Evolutionary conservation across 2,888 invertebrate genomes (phyloP), one percentile per base, ranked within the genome.

Genomic region (Busseola fusca): DNA sequence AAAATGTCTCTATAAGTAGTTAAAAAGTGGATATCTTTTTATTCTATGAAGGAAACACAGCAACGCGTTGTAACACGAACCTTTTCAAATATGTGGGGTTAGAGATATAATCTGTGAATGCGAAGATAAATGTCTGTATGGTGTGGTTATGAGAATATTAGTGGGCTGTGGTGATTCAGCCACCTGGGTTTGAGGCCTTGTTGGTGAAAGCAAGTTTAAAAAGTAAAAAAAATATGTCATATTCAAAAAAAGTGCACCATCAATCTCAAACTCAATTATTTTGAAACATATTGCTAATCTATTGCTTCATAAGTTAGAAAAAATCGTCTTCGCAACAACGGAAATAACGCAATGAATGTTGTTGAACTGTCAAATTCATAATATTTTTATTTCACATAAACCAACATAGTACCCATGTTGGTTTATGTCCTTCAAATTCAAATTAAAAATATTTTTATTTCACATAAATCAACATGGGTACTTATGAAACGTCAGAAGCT

Each of bases 121-220:
- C 18, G 50, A 58, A 42, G 16, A 73, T 52, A 18, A 42, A 65
- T 58, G 57, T 37, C 54, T 34, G 21, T 45, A 12, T 25, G 69
- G 54, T 74, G 72, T 72, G 42, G 27, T 74, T 72, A 72, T 74
- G 66, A 50, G 65, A 45, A 58, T 65, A 72, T 50, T 65, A 74
- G 50, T 64, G 21, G 48, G 0, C 3, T 6, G 10, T 21, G 34
- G 34, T 50, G 40, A 57, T 64, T 50, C n/a, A 16, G 40, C n/a
- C 63, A 34, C 52, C 42, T 64, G 1, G 18, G 4, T 27, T 7
- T 48, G 30, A 21, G 0, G 27, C 10, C 18, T 0, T 7, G 16
- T 27, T 16, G 10, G 27, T 1, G 18, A n/a, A 45, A 45, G 5
- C 1, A 1, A 45, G 21, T 27, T 50, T 3, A 21, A 48, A 9